Evolutionary conservation across 1,140 invertebrate species (phyloP), one percentile per base, ranked within the genome.

Genomic region (Aphidius gifuensis): DNA sequence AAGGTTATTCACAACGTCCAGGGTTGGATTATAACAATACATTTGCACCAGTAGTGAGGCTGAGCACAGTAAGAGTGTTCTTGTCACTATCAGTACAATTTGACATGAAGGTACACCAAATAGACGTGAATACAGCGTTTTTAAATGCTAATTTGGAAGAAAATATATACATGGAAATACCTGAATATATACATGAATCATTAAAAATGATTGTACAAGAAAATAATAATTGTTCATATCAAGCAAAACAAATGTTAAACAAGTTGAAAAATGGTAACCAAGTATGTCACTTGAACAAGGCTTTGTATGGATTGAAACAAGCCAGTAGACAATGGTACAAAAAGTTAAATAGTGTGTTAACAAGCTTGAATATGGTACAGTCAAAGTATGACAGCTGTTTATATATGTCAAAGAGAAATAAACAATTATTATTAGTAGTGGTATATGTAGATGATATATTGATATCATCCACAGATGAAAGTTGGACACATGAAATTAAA

Each of bases 281-380:
- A 21, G 68, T 69, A 6, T 71, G 71, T 53, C 45, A 48, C 48
- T 49, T 73, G 5, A 43, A 61, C 9, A 72, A 69, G 23, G 53
- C 68, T 3, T 9, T 78, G 0, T 80, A 76, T 53, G 72, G 71
- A 2, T 62, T 79, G 5, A 70, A 68, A 55, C 71, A 74, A 59
- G 64, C 74, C 0, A 67, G 69, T n/a, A 42, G 67, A 23, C 51
- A 23, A 1, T 47, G 40, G 58, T 47, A 51, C 8, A 51, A 47
- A 44, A 42, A 21, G 42, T 21, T 58, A 56, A 50, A 46, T 5
- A 16, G 47, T 48, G n/a, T 11, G 40, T 51, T 60, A n/a, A 9
- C 8, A 4, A n/a, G 9, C 11, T 44, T 53, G 38, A 32, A 42
- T 40, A 38, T 60, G n/a, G 2, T 42, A 16, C 21, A 47, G 40